phyloP scores from a whole-genome alignment of 1,140 invertebrate species.

The Diplogasteroides magnus region DNA sequence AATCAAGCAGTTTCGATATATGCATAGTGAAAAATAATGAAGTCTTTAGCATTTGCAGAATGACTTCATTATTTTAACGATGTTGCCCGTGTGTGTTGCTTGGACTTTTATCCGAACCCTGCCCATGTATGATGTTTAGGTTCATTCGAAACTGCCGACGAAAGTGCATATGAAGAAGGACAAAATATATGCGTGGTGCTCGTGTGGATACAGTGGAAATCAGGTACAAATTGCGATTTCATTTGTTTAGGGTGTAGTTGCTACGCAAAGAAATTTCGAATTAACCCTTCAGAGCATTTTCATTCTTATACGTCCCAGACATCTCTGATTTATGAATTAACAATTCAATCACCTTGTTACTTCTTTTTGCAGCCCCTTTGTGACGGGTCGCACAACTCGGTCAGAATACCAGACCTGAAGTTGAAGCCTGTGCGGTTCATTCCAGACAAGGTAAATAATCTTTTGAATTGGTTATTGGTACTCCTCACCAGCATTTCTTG shows the following conservation, averaged over 20 bases:
- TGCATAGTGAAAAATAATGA: neutral
- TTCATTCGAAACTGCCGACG: constrained; percentile 45
- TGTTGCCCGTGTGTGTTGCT: no score
- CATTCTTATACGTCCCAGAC: no score
- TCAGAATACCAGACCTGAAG: constrained; percentile 62
- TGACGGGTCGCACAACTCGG: constrained; percentile 79
- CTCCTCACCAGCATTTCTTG: no score
- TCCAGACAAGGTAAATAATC: constrained; percentile 72
- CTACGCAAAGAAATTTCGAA: no score
- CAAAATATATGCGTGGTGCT: constrained; percentile 87
- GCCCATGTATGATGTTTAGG: no score
- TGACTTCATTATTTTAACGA: no score
- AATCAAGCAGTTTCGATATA: no score
- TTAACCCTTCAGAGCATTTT: no score
- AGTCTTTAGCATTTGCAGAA: neutral
- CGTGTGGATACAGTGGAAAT: constrained; percentile 80
- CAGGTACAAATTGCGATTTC: constrained; percentile 57
- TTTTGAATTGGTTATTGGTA: no score
- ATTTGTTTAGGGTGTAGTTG: no score
- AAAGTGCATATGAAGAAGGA: constrained; percentile 59
- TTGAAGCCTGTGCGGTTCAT: constrained; percentile 71
- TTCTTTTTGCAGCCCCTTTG: constrained; percentile 72
- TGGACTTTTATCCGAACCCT: no score
- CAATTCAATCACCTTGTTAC: neutral
- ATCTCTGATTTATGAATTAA: neutral